These are phyloP conservation scores for Cylloceria caligata DNA, from an alignment of 2,888 invertebrate genomes.

Conservation along the genomic window DNA sequence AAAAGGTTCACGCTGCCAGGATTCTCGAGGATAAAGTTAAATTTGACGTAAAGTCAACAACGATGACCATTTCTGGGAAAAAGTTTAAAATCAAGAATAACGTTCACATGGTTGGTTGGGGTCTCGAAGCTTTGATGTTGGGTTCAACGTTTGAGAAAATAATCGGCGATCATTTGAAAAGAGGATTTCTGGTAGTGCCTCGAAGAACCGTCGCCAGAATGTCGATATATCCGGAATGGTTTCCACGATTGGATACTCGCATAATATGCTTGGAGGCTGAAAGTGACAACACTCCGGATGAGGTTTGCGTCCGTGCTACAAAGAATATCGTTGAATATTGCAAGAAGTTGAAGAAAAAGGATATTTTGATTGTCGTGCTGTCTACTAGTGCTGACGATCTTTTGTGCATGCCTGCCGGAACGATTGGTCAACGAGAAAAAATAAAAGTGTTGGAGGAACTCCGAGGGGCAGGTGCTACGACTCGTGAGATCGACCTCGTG, in stretches of 20 bases:
- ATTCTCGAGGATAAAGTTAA: slow-evolving; percentile 75
- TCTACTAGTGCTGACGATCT: slow-evolving; percentile 89
- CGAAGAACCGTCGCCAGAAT: slow-evolving; percentile 79
- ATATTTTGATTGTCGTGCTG: slow-evolving; percentile 87
- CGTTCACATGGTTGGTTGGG: slow-evolving; percentile 85
- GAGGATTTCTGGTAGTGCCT: slow-evolving; percentile 87
- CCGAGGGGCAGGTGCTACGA: slow-evolving; percentile 86
- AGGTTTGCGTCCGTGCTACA: slow-evolving; percentile 85
- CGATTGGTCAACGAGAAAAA: slow-evolving; percentile 86
- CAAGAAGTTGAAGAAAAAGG: slow-evolving; percentile 82
- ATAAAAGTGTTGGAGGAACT: slow-evolving; percentile 84
- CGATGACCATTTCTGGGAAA: slow-evolving; percentile 70
- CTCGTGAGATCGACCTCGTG: slow-evolving; percentile 87
- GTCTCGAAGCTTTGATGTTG: slow-evolving; percentile 87
- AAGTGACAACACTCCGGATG: slow-evolving; percentile 87
- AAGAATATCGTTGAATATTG: slow-evolving; percentile 85
- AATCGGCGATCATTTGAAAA: slow-evolving; percentile 84
- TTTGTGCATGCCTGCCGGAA: slow-evolving; percentile 86
- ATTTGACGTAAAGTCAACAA: slow-evolving; percentile 71
- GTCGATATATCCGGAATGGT: slow-evolving; percentile 74
- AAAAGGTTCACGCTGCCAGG: slow-evolving; percentile 71
- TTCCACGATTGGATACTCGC: slow-evolving; percentile 75
- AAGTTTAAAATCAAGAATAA: slow-evolving; percentile 78
- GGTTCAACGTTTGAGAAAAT: slow-evolving; percentile 85
- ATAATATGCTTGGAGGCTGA: slow-evolving; percentile 85